Evolutionary conservation across 2,888 invertebrate genomes (phyloP).

Genomic region (Ophion costatus): DNA sequence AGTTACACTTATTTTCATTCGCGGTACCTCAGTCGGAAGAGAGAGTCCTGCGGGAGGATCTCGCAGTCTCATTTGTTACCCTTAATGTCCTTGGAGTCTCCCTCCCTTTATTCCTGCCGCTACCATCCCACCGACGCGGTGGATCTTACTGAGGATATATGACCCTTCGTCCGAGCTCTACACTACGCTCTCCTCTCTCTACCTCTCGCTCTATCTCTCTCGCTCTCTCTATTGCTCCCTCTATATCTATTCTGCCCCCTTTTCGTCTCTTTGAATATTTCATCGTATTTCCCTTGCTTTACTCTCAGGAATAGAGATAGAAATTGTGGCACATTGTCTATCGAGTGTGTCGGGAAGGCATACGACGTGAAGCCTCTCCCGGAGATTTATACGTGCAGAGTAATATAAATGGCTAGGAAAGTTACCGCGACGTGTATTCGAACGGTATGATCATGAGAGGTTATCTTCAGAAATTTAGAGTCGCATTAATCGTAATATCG

Average conservation of each 20-base stretch:
- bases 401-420: conserved; percentile 33
- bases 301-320: conserved; percentile 74
- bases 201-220: conserved; percentile 24
- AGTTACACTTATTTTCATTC: conserved; percentile 82
- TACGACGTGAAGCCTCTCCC: conserved; percentile 20
- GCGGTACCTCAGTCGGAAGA: conserved; percentile 78
- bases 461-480: conserved; percentile 1
- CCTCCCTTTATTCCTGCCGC: conserved; percentile 48
- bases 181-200: conserved; percentile 43
- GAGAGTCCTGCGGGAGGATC: conserved; percentile 80
- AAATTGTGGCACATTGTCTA: conserved; percentile 76
- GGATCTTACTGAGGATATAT: conserved; percentile 68
- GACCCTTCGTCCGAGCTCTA: conserved; percentile 59
- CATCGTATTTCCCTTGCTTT: conserved; percentile 39
- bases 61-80: conserved; percentile 82
- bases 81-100: conserved; percentile 79
- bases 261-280: conserved; percentile 65
- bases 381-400: conserved; percentile 42
- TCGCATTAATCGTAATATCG: background rate
- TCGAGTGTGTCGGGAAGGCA: conserved; percentile 68
- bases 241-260: conserved; percentile 33
- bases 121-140: conserved; percentile 61
- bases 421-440: conserved; percentile 6
- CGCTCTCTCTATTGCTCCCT: conserved; percentile 58
- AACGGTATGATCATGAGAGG: conserved; percentile 3